A percentile compares a stretch with the other conserved stretches of the same genome.
Evolutionary conservation across 2,113 vertebrate genomes (phyloP).

Genomic region (Scatophagus argus): DNA sequence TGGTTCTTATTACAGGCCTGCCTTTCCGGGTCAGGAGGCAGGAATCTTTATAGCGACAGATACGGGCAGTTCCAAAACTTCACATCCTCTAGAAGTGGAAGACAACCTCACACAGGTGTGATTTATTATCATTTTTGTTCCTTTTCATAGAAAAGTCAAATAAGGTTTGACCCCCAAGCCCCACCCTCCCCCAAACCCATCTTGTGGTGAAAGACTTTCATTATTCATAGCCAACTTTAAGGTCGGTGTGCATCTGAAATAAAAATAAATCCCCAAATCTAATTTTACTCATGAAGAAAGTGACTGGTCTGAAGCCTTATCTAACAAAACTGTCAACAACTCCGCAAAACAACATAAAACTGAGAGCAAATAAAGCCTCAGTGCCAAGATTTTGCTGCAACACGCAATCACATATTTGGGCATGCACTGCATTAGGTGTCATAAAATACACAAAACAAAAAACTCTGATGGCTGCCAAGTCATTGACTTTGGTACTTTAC

Average conservation of each 20-base stretch:
- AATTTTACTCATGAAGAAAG: slow-evolving; percentile 18
- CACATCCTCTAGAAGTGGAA: slow-evolving; percentile 61
- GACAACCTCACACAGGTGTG: slow-evolving; percentile 63
- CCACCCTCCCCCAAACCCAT: background rate
- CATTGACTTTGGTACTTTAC: slow-evolving; percentile 1
- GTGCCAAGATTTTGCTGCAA: slow-evolving; percentile 28
- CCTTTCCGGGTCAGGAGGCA: slow-evolving; percentile 71
- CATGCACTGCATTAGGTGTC: slow-evolving; percentile 9
- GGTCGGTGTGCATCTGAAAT: background rate
- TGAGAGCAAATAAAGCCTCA: slow-evolving; percentile 19
- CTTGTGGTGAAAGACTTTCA: slow-evolving; percentile 1
- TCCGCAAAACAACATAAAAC: slow-evolving; percentile 20
- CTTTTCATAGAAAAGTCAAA: slow-evolving; percentile 63
- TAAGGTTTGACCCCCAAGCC: background rate
- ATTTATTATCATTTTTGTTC: slow-evolving; percentile 72
- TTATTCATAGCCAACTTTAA: background rate
- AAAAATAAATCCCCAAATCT: background rate
- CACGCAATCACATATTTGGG: slow-evolving; percentile 20
- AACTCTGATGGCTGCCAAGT: slow-evolving; percentile 3
- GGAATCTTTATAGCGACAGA: slow-evolving; percentile 73
- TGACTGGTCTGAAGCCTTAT: background rate
- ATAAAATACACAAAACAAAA: slow-evolving; percentile 49
- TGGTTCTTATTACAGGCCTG: slow-evolving; percentile 78
- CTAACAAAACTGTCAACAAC: slow-evolving; percentile 18
- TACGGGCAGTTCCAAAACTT: slow-evolving; percentile 58